Evolutionary conservation across 2,797 vertebrate genomes (phyloP), one percentile per base, ranked within the genome.

Genomic region (Strix occidentalis): DNA sequence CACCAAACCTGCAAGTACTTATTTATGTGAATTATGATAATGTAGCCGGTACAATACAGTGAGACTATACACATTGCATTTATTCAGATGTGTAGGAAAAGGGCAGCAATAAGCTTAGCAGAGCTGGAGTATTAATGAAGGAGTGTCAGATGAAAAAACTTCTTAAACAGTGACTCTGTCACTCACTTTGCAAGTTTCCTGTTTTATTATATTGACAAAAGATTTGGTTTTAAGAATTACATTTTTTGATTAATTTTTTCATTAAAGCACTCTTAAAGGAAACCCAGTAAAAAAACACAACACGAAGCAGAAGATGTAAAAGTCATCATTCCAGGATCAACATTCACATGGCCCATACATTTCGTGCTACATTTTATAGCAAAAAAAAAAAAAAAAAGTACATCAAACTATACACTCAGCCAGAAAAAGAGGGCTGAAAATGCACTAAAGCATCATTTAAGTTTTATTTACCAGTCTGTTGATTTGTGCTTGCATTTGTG

Each of bases 381-480:
- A 5, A 46, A 57, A 50, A 29, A 63, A 35, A 37, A 37, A 37
- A 76, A 31, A 26, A 50, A 57, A 19, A 18, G 21, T 56, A 45
- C n/a, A 29, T 60, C 58, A 79, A 80, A 86, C 8, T 25, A 16
- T 46, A 63, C 9, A 41, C n/a, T 74, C 64, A 94, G 70, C 11
- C 71, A 48, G 72, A 86, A 91, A 20, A 89, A 68, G n/a, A 65
- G 43, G 24, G 25, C 37, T 82, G 51, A 81, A 91, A 96, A 78
- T 41, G 39, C 69, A 93, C 48, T 84, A 76, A 91, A 75, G 58
- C 43, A 84, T 51, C 76, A 51, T 37, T 81, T 79, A 88, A 58
- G 84, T 90, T 84, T 89, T 95, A 89, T 96, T 94, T 96, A 83
- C 48, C 48, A 11, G 25, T 57, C 77, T 92, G 78, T 63, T 83